These are phyloP conservation scores for Holacanthus passer DNA, from an alignment of 2,113 vertebrate species.

Conservation along the genomic window DNA sequence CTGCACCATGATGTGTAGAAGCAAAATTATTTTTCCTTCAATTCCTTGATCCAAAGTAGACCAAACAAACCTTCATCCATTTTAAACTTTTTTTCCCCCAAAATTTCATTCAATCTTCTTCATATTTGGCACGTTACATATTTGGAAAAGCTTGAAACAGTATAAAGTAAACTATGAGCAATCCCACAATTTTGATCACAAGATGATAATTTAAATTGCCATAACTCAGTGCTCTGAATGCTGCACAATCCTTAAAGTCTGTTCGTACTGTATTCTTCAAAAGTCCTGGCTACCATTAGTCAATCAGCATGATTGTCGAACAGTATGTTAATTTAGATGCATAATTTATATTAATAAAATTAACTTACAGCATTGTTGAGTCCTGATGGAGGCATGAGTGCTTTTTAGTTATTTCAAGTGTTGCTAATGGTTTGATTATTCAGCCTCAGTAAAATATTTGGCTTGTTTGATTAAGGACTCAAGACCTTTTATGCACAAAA, in stretches of 20 bases:
- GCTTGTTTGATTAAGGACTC: constrained; percentile 31
- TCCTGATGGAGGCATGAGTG: neutral
- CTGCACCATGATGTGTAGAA: neutral
- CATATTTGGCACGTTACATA: neutral
- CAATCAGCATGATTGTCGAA: too few species aligned
- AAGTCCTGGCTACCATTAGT: neutral
- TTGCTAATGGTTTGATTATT: constrained; percentile 36
- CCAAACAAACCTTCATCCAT: neutral
- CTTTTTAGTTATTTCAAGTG: neutral
- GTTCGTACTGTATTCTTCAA: neutral
- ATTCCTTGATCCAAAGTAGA: neutral
- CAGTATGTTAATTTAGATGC: neutral
- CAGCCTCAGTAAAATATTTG: constrained; percentile 14
- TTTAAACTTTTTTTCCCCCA: neutral
- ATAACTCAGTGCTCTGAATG: neutral
- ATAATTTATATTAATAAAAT: neutral
- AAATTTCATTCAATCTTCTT: neutral
- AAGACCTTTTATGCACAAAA: constrained; percentile 36
- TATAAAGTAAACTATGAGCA: too few species aligned
- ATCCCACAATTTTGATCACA: neutral
- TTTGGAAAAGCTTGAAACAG: neutral
- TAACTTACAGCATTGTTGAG: neutral
- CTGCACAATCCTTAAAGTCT: neutral
- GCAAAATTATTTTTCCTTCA: neutral
- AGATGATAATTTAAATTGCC: neutral